Percentiles rank a stretch among this genome's conserved stretches.
Evolutionary conservation across 2,797 vertebrate genomes (phyloP).

Genomic region (Karalla daura): DNA sequence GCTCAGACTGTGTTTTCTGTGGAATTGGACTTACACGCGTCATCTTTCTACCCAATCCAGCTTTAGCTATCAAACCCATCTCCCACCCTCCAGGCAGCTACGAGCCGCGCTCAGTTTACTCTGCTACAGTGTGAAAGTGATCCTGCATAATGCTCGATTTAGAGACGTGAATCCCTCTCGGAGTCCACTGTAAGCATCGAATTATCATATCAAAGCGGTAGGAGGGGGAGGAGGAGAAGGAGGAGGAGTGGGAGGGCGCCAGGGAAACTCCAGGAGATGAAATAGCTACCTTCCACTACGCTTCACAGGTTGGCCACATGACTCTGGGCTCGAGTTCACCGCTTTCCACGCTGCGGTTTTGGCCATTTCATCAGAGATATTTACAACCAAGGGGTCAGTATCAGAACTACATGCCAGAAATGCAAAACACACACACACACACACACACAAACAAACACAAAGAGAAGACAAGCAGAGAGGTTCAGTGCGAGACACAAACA

Average conservation of each 20-base stretch:
- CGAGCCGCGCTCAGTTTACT: neutral
- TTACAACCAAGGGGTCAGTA: slow-evolving; percentile 90
- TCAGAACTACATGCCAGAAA: slow-evolving; percentile 87
- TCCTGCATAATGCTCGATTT: neutral
- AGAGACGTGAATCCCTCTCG: neutral
- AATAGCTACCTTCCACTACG: slow-evolving; percentile 90
- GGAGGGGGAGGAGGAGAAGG: neutral
- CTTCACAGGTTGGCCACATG: slow-evolving; percentile 86
- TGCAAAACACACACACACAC: too few relatives aligned
- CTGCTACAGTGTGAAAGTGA: neutral
- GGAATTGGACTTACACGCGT: neutral
- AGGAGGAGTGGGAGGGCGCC: slow-evolving; percentile 2
- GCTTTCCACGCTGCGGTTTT: slow-evolving; percentile 92
- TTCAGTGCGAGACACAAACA: slow-evolving; percentile 51
- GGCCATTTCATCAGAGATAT: slow-evolving; percentile 95
- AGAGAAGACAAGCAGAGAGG: slow-evolving; percentile 54
- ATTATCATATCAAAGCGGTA: neutral
- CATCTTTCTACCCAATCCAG: too few relatives aligned
- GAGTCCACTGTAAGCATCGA: neutral
- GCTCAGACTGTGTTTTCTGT: neutral
- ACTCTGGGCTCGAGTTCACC: slow-evolving; percentile 87
- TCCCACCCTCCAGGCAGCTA: neutral
- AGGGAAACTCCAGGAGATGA: slow-evolving; percentile 37
- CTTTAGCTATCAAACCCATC: slow-evolving; percentile 2
- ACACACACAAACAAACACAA: slow-evolving; percentile 40